Base-by-base conservation (phyloP, 2,888 invertebrate genomes). In the Crocallis elinguaria region DNA sequence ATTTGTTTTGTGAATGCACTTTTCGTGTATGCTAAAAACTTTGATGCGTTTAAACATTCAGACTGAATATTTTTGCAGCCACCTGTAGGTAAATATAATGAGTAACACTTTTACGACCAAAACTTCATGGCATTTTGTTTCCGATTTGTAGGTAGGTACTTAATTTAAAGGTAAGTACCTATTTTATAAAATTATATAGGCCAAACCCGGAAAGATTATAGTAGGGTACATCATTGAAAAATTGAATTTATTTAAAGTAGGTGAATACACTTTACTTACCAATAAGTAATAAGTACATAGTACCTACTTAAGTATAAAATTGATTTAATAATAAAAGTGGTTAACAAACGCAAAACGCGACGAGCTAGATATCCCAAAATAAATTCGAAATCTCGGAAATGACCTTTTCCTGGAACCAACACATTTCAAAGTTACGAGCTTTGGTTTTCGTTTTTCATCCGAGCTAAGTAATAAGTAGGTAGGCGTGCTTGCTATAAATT, bases 1-100 rank as follows among this genome's bases (percentile, higher is more conserved):
- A 23, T 53, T 41, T n/a, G n/a, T n/a, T 29, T 39, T 38, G 42
- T 16, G 42, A 50, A 61, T 61, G 59, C 61, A 61, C 52, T 63
- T 63, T 61, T 56, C 56, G 35, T 49, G 56, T 58, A 32, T 17
- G 48, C 38, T 25, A 32, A 37, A n/a, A 37, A 19, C 21, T 37
- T 35, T 37, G 27, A 27, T 21, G 21, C 12, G 36, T 11, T 21
- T 12, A 36, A 23, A 13, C 11, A 27, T 27, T 1, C 27, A n/a
- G 11, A 27, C 4, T n/a, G 27, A 27, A n/a, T 27, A n/a, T 27
- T 27, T 27, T 27, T 25, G 25, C 27, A 27, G 30, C 12, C 30
- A 13, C 5, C 13, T 13, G 13, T 13, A 13, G 13, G 8, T 30
- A 30, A 12, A 30, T 6, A 6, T 7, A 7, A 7, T 23, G n/a